A percentile compares a stretch with the other conserved stretches of the same genome.
phyloP scores from a whole-genome alignment of 2,888 invertebrate species.

The Himalopsyche japonica region DNA sequence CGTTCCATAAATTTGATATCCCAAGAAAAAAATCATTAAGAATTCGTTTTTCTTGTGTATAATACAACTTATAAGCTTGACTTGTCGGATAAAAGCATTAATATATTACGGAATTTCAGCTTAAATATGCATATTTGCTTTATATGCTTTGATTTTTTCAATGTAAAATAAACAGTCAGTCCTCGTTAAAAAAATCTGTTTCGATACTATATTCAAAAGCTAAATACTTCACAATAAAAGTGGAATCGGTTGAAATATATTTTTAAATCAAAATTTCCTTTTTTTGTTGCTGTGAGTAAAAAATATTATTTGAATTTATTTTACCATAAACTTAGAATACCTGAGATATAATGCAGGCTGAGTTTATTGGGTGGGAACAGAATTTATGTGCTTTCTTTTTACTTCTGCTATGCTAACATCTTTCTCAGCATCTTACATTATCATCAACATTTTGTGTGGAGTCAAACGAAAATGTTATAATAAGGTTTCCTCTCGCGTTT shows the following conservation, averaged over 20 bases:
- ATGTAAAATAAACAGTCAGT: no score
- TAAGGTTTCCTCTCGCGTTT: not conserved
- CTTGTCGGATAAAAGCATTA: no score
- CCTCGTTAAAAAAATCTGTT: no score
- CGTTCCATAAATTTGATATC: no score
- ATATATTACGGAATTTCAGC: no score
- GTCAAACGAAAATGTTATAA: not conserved
- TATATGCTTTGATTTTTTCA: no score
- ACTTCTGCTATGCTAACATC: not conserved
- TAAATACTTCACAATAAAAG: no score
- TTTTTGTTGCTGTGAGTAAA: not conserved
- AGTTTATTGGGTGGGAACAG: not conserved
- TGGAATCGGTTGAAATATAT: not conserved
- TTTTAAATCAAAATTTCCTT: not conserved
- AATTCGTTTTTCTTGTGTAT: no score
- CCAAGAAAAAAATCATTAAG: no score
- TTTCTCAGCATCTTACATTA: not conserved
- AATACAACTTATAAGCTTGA: no score
- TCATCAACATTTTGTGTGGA: not conserved
- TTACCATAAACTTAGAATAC: not conserved
- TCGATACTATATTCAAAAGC: no score
- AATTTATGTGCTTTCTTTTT: not conserved
- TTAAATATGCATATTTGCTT: no score
- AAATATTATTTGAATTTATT: not conserved
- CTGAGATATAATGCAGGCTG: not conserved